Conservation (phyloP, 2,797 vertebrate species). For the Molothrus ater region DNA sequence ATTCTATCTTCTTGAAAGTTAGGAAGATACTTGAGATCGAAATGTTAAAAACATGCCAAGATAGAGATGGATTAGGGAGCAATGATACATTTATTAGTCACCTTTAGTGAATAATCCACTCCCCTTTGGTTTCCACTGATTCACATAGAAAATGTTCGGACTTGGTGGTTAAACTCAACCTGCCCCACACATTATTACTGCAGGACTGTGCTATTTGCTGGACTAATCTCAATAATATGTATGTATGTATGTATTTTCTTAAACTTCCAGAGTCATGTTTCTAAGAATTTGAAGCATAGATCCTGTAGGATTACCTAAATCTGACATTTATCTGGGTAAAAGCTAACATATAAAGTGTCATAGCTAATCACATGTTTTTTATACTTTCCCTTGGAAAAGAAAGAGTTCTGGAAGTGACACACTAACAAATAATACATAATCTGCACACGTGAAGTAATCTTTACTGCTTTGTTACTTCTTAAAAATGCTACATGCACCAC, state of each 20-base stretch:
- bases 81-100: neutral
- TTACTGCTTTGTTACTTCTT: constrained; percentile 52
- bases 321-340: constrained; percentile 74
- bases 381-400: constrained; percentile 59
- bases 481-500: neutral
- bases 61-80: neutral
- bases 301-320: constrained; percentile 72
- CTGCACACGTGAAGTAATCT: constrained; percentile 61
- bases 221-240: constrained; percentile 59
- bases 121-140: constrained; percentile 34
- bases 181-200: constrained; percentile 32
- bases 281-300: constrained; percentile 51
- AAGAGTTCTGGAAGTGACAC: constrained; percentile 63
- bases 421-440: constrained; percentile 69
- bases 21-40: neutral
- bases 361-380: constrained; percentile 56
- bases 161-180: constrained; percentile 34
- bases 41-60: neutral
- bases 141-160: constrained; percentile 14
- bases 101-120: constrained; percentile 43
- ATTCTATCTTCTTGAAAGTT: constrained; percentile 4
- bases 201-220: constrained; percentile 42
- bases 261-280: constrained; percentile 67
- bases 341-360: constrained; percentile 66
- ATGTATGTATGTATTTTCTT: constrained; percentile 57